Conservation (phyloP, 2,113 vertebrate genomes). For the Prunella himalayana region DNA sequence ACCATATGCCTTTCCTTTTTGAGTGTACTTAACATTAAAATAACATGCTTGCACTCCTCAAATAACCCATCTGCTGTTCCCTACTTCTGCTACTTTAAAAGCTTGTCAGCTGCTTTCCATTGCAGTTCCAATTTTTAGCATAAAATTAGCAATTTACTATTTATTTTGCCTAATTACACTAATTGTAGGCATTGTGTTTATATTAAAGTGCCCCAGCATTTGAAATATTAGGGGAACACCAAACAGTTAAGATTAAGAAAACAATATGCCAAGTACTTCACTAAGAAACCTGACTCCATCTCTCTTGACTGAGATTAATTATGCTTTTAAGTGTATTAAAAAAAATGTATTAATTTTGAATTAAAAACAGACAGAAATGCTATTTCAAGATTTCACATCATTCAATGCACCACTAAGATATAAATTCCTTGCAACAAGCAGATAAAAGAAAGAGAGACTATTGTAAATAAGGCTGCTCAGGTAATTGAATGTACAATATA, state of each 20-base stretch:
- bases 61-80: conserved; percentile 54
- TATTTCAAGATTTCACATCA: not conserved
- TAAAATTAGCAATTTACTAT: conserved; percentile 31
- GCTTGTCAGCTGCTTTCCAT: conserved; percentile 59
- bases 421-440: not conserved
- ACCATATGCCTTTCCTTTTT: conserved; percentile 65
- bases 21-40: conserved; percentile 62
- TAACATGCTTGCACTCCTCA: conserved; percentile 61
- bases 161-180: conserved; percentile 13
- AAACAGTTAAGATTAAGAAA: not conserved
- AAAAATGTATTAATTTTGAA: not conserved
- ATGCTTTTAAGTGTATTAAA: not conserved
- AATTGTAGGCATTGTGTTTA: not conserved
- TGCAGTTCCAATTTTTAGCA: not conserved
- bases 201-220: not conserved
- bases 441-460: not conserved
- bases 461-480: not conserved
- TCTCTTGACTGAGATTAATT: not conserved
- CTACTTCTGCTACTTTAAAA: conserved; percentile 41
- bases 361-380: not conserved
- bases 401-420: not conserved
- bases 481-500: not conserved
- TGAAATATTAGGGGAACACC: not conserved
- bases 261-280: not conserved
- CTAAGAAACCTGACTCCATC: not conserved